phyloP scores from a whole-genome alignment of 2,888 invertebrate genomes.

The Netelia virgata region DNA sequence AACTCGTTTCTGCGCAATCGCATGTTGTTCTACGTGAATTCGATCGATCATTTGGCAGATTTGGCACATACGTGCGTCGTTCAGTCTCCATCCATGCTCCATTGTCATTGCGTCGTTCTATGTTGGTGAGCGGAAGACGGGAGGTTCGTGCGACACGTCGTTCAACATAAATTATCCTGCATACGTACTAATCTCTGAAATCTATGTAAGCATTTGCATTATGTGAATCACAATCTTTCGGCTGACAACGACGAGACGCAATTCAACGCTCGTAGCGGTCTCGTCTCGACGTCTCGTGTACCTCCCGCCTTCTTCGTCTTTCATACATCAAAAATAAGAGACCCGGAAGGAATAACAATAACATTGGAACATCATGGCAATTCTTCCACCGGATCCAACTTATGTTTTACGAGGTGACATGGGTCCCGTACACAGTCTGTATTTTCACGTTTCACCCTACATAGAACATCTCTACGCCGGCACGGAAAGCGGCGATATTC shows the following conservation, averaged over 20 bases:
- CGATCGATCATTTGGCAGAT: constrained; percentile 29
- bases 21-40: neutral
- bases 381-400: constrained; percentile 92
- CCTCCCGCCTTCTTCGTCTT: constrained; percentile 69
- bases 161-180: constrained; percentile 38
- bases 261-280: constrained; percentile 13
- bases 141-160: constrained; percentile 70
- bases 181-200: constrained; percentile 32
- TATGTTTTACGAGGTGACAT: constrained; percentile 91
- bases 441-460: constrained; percentile 85
- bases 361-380: constrained; percentile 85
- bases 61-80: constrained; percentile 38
- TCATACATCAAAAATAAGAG: neutral
- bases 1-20: neutral
- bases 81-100: constrained; percentile 49
- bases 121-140: constrained; percentile 69
- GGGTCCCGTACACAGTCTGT: constrained; percentile 90
- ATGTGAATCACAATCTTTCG: constrained; percentile 3
- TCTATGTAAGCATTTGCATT: neutral
- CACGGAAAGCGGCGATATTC: constrained; percentile 90
- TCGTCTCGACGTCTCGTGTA: constrained; percentile 65
- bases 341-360: neutral
- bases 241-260: neutral
- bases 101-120: constrained; percentile 44
- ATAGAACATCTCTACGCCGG: constrained; percentile 89